A percentile compares a stretch with the other conserved stretches of the same genome.
Evolutionary conservation across 2,797 vertebrate genomes (phyloP).

Genomic region (Onychomys leucogaster): DNA sequence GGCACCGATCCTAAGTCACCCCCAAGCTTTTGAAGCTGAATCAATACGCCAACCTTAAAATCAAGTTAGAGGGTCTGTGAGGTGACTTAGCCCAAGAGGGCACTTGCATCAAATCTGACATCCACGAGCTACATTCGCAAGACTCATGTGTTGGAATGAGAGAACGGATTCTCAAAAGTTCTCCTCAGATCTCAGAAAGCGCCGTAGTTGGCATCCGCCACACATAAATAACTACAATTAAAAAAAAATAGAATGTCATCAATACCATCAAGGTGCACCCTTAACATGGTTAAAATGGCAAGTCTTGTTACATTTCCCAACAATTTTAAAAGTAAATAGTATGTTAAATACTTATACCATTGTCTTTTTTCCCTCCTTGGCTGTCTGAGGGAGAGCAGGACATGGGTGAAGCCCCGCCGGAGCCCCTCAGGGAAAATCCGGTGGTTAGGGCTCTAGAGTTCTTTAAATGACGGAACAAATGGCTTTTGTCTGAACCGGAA

Average conservation of each 20-base stretch:
- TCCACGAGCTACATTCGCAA: neutral
- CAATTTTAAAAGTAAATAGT: neutral
- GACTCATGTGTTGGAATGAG: neutral
- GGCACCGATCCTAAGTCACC: neutral
- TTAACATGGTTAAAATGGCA: neutral
- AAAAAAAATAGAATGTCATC: neutral
- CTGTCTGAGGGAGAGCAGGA: neutral
- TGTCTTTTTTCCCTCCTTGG: neutral
- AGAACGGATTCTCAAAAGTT: neutral
- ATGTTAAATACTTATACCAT: neutral
- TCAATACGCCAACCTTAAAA: neutral
- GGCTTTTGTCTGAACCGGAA: neutral
- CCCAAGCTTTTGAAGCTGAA: conserved; percentile 17
- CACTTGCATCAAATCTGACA: neutral
- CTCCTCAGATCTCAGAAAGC: neutral
- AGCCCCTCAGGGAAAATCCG: neutral
- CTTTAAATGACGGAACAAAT: neutral
- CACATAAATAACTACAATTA: neutral
- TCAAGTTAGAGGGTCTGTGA: neutral
- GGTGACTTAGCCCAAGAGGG: neutral
- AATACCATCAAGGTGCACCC: neutral
- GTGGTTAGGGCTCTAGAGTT: neutral
- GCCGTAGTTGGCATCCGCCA: neutral
- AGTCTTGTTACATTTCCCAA: neutral
- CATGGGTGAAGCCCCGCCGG: neutral